phyloP scores from a whole-genome alignment of 2,888 invertebrate genomes.

The Seira ritae region DNA sequence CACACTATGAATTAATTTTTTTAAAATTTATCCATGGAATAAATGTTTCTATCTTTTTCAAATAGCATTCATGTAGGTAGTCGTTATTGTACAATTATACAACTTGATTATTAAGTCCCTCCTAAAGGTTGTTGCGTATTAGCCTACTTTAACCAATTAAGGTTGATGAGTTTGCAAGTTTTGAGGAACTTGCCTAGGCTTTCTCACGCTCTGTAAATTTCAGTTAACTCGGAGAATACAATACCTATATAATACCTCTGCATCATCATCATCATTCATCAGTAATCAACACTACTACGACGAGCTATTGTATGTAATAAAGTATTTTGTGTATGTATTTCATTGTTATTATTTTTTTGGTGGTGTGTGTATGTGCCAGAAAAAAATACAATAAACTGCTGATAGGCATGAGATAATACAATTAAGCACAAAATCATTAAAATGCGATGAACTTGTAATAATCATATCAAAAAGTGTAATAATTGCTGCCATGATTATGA shows the following conservation, averaged over 20 bases:
- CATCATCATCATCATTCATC: not conserved
- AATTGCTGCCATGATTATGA: not conserved
- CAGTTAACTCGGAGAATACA: not conserved
- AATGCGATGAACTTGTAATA: not conserved
- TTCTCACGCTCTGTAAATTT: conserved; percentile 63
- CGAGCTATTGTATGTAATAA: not conserved
- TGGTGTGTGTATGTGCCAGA: not conserved
- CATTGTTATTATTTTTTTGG: not conserved
- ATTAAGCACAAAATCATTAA: not conserved
- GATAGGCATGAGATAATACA: not conserved
- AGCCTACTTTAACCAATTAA: not conserved
- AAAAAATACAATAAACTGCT: not conserved
- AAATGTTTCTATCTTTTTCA: not conserved
- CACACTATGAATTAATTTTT: not conserved
- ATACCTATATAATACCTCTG: too few relatives aligned
- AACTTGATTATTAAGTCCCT: too few relatives aligned
- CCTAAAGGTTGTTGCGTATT: not conserved
- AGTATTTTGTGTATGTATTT: too few relatives aligned
- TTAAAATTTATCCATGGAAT: not conserved
- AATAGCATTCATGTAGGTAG: not conserved
- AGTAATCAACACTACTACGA: not conserved
- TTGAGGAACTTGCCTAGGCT: conserved; percentile 31
- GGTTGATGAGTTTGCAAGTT: not conserved
- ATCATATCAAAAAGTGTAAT: not conserved
- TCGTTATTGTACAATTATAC: not conserved